phyloP scores from a whole-genome alignment of 2,888 invertebrate species.

The Oscheius sp. region DNA sequence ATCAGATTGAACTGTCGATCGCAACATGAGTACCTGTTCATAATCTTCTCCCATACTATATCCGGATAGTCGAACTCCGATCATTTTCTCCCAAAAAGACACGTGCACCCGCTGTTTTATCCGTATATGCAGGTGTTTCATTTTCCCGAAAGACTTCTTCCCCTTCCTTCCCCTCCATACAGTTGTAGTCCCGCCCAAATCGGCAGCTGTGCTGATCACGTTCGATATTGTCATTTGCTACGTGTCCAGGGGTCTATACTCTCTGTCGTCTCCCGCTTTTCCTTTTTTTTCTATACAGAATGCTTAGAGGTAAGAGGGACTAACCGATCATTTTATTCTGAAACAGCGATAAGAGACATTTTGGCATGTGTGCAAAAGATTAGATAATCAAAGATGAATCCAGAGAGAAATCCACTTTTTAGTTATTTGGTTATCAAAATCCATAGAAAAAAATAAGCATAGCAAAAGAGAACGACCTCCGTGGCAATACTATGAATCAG shows the following conservation, averaged over 20 bases:
- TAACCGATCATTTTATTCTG: background rate
- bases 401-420: too few species aligned
- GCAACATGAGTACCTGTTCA: too few species aligned
- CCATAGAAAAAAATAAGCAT: too few species aligned
- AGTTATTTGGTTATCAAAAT: too few species aligned
- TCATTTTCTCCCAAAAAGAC: background rate
- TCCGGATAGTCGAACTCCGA: too few species aligned
- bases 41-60: too few species aligned
- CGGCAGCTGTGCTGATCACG: constrained; percentile 31
- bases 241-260: too few species aligned
- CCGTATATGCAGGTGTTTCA: background rate
- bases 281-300: background rate
- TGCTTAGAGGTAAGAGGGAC: background rate
- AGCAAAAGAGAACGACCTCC: too few species aligned
- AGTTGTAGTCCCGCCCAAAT: constrained; percentile 5
- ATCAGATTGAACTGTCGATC: too few species aligned
- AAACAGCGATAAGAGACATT: background rate
- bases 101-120: background rate
- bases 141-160: constrained; percentile 16
- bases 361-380: background rate
- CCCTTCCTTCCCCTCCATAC: constrained; percentile 13
- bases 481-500: too few species aligned
- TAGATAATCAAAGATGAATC: too few species aligned
- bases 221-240: constrained; percentile 31
- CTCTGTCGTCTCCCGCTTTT: too few species aligned